Evolutionary conservation across 2,888 invertebrate genomes (phyloP), one percentile per base, ranked within the genome.

Genomic region (Apoda limacodes): DNA sequence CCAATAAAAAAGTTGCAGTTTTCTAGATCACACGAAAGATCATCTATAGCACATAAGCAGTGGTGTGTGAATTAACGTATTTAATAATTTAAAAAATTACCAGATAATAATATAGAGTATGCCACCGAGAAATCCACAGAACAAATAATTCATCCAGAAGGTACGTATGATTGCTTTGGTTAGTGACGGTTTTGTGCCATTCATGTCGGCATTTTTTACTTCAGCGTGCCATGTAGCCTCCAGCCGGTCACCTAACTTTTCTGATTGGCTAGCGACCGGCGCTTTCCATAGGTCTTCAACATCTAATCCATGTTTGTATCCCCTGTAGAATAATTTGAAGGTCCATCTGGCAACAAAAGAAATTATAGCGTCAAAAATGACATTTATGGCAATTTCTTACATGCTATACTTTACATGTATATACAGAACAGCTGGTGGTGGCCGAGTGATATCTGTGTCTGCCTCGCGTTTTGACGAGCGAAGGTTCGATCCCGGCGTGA

Each of bases 171-270:
- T 80, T 4, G 86, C 87, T 40, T 63, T 82, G 4, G 83, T 59
- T 24, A 88, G 66, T 26, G 84, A 85, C 1, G 89, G 88, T 35
- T 82, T 75, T 19, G 61, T 60, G n/a, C 80, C 78, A 26, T 61
- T 59, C 35, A 63, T 63, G 26, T 74, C 67, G 1, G 85, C 80
- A 23, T 57, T 60, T 25, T 65, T 58, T 11, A 85, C 40, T 59
- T 89, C 88, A 21, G 69, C 58, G 24, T 82, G 66, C 89, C 89
- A 89, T 32, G 85, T 86, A 74, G 74, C 75, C 60, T 88, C 88
- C 21, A 91, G 66, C 10, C 74, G 71, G 55, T 89, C 83, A 5
- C 88, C 88, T 9, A 90, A 69, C n/a, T 65, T 60, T 35, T 85
- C 84, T 0, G 90, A 89, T 25, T 78, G 65, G 60, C 90, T 89